These are phyloP conservation scores for Callyntrura sp. DNA, from an alignment of 2,888 invertebrate genomes.

Conservation along the genomic window DNA sequence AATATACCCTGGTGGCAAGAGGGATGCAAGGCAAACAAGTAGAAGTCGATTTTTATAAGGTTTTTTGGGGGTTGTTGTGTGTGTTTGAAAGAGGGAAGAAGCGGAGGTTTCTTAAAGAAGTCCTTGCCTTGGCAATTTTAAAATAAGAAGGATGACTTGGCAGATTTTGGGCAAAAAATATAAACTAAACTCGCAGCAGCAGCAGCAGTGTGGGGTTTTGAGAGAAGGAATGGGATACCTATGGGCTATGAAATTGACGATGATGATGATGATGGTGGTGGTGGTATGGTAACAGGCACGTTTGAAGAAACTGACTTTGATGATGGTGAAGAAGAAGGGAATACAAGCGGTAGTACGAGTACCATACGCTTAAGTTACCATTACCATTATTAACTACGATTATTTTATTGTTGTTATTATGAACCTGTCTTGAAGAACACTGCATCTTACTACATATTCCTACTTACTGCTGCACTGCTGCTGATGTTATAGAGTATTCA, in stretches of 20 bases:
- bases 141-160: conserved; percentile 79
- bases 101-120: conserved; percentile 74
- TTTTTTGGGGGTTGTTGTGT: conserved; percentile 26
- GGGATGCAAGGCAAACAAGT: not conserved
- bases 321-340: conserved; percentile 5
- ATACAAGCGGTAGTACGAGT: conserved; percentile 12
- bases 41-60: not conserved
- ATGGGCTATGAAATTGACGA: not conserved
- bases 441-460: conserved; percentile 76
- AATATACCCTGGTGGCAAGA: not conserved
- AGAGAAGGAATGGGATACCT: conserved; percentile 19
- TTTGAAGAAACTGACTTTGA: conserved; percentile 8
- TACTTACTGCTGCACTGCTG: too few species aligned
- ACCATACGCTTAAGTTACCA: not conserved
- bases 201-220: conserved; percentile 50
- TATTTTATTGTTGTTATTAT: conserved; percentile 37
- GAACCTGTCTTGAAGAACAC: conserved; percentile 59
- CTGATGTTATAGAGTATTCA: conserved; percentile 47
- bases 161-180: conserved; percentile 77
- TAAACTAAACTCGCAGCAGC: conserved; percentile 19
- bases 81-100: conserved; percentile 73
- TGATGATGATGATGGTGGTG: not conserved
- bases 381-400: conserved; percentile 4
- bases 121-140: conserved; percentile 80
- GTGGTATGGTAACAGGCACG: too few species aligned